Conservation (phyloP, 64 coral and sea anemone genomes). For the Porites australiensis region DNA sequence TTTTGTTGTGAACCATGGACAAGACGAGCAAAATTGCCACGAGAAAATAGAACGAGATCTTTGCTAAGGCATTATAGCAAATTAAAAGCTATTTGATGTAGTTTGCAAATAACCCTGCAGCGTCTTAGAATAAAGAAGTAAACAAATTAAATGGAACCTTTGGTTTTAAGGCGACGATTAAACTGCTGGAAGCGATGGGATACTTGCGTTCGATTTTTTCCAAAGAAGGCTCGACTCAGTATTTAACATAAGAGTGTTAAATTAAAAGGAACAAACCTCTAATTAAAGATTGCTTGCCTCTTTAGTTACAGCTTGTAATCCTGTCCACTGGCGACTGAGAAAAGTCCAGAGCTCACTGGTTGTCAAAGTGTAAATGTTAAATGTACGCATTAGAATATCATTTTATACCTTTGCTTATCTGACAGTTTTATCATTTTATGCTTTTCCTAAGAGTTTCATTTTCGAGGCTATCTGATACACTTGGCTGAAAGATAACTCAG, state of each 20-base stretch:
- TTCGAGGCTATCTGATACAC: slow-evolving; percentile 5
- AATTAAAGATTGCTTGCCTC: not conserved
- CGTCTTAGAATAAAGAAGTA: not conserved
- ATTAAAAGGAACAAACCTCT: not conserved
- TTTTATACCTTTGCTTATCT: slow-evolving; percentile 2
- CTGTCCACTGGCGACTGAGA: too few relatives aligned
- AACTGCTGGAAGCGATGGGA: not conserved
- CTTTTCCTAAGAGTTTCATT: not conserved
- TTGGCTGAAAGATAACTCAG: not conserved
- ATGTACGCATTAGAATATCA: not conserved
- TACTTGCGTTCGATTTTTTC: not conserved
- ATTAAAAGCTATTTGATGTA: not conserved
- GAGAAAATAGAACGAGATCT: not conserved
- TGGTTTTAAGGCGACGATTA: not conserved
- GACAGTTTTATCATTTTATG: slow-evolving; percentile 34
- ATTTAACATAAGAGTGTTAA: not conserved
- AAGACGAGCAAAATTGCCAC: not conserved
- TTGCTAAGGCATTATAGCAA: not conserved
- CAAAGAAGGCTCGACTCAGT: not conserved
- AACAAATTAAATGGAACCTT: not conserved
- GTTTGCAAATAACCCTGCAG: not conserved
- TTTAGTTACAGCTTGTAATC: not conserved
- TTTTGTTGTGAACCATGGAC: not conserved
- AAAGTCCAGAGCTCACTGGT: too few relatives aligned
- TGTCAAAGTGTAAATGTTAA: not conserved